phyloP scores from a whole-genome alignment of 2,888 invertebrate species.

The Pammene aurita region DNA sequence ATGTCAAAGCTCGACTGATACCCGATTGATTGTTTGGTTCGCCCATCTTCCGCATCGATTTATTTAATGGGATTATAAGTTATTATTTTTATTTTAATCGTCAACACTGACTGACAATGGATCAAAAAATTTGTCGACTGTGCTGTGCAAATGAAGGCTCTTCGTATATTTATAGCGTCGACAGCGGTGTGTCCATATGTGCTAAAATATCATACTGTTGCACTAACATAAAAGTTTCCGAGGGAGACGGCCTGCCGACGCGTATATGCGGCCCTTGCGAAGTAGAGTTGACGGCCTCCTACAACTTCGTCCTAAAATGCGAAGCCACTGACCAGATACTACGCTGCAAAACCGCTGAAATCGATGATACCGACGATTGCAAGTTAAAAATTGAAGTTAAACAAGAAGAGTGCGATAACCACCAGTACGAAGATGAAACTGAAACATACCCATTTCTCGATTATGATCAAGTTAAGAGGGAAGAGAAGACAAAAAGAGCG shows the following conservation, averaged over 20 bases:
- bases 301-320: conserved; percentile 63
- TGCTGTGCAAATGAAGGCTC: conserved; percentile 60
- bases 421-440: conserved; percentile 42
- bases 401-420: conserved; percentile 50
- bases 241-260: conserved; percentile 63
- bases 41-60: neutral
- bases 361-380: conserved; percentile 36
- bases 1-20: conserved; percentile 6
- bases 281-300: conserved; percentile 55
- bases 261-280: conserved; percentile 61
- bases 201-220: conserved; percentile 66
- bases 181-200: conserved; percentile 48
- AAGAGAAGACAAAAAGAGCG: conserved; percentile 42
- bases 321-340: conserved; percentile 63
- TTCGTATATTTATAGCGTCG: conserved; percentile 54
- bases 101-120: conserved; percentile 49
- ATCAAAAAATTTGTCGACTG: conserved; percentile 59
- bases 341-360: conserved; percentile 45
- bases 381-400: conserved; percentile 56
- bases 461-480: conserved; percentile 17
- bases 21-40: neutral
- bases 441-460: conserved; percentile 15
- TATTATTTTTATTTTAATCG: neutral
- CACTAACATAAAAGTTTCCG: conserved; percentile 53
- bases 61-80: conserved; percentile 10